These are phyloP conservation scores for Plecotus auritus DNA, from an alignment of 2,113 vertebrate genomes.

Conservation along the genomic window DNA sequence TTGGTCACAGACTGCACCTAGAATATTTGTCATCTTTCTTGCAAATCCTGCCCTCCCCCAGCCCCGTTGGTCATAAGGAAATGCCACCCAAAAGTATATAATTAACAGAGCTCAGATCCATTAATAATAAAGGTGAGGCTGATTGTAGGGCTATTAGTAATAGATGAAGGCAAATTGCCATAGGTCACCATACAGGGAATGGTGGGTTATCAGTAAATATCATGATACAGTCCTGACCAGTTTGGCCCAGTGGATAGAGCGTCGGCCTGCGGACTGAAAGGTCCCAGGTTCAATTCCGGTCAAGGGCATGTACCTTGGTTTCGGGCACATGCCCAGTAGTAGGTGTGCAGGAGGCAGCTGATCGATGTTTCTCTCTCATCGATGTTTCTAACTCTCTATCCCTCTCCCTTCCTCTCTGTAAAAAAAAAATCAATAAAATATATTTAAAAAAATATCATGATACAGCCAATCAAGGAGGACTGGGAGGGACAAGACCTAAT, in stretches of 20 bases:
- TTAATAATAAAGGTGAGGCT: too few relatives aligned
- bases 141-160: too few relatives aligned
- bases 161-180: not conserved
- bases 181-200: not conserved
- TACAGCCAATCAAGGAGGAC: not conserved
- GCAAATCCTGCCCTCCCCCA: not conserved
- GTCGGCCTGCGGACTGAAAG: too few relatives aligned
- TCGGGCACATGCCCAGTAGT: too few relatives aligned
- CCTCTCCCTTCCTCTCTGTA: too few relatives aligned
- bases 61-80: not conserved
- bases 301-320: too few relatives aligned
- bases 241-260: too few relatives aligned
- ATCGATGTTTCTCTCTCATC: too few relatives aligned
- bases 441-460: not conserved
- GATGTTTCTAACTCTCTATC: too few relatives aligned
- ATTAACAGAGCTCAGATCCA: not conserved
- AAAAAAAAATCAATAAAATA: too few relatives aligned
- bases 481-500: not conserved
- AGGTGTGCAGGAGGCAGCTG: too few relatives aligned
- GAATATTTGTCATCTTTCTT: not conserved
- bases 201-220: not conserved
- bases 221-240: not conserved
- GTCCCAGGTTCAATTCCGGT: too few relatives aligned
- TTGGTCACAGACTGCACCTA: not conserved
- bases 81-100: not conserved